These are phyloP conservation scores for Vireo griseus DNA, from an alignment of 2,797 vertebrate species.

Conservation along the genomic window DNA sequence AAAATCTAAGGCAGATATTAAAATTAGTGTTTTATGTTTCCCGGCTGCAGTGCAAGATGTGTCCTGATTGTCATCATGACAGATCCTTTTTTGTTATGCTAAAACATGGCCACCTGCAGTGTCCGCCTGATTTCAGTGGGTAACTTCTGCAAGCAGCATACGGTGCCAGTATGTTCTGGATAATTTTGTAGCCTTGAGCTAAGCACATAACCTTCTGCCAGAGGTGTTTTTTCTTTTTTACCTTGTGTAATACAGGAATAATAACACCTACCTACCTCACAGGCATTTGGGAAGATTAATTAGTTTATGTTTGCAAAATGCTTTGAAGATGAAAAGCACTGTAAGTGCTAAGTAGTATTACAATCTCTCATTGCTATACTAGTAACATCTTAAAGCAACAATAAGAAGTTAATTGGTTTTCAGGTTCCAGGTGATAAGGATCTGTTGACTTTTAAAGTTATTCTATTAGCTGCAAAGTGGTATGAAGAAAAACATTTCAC, in stretches of 20 bases:
- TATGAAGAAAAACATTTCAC: conserved; percentile 2
- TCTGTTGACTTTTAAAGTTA: conserved; percentile 54
- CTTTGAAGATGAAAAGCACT: conserved; percentile 57
- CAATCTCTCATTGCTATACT: conserved; percentile 30
- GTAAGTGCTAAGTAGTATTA: conserved; percentile 38
- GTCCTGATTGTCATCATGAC: background rate
- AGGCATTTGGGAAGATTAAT: conserved; percentile 50
- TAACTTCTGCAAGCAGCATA: background rate
- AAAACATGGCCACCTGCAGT: background rate
- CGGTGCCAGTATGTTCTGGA: background rate
- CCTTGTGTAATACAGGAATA: background rate
- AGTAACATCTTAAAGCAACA: conserved; percentile 47
- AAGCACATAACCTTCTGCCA: conserved; percentile 16
- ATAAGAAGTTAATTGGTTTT: conserved; percentile 64
- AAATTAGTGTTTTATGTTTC: background rate
- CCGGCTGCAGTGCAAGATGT: background rate
- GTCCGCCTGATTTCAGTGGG: background rate
- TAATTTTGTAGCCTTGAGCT: conserved; percentile 50
- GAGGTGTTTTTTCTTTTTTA: background rate
- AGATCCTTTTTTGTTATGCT: conserved; percentile 42
- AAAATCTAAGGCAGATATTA: background rate
- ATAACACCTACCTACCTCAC: conserved; percentile 6
- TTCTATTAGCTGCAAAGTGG: conserved; percentile 10
- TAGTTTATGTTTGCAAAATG: conserved; percentile 51
- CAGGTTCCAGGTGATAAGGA: conserved; percentile 44